Conservation (phyloP, 2,797 vertebrate species). For the Zalophus californianus region DNA sequence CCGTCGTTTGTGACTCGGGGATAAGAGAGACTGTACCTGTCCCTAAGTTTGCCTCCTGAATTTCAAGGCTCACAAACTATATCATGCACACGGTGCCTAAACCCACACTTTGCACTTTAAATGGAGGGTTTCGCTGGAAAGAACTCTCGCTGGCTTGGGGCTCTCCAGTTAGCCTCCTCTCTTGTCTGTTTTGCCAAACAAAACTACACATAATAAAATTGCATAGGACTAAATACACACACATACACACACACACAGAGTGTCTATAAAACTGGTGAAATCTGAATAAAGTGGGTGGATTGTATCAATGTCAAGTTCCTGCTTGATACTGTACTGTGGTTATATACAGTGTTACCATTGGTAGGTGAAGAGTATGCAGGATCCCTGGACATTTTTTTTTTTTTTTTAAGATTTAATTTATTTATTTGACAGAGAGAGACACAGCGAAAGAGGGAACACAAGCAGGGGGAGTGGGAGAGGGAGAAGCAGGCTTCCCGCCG, state of each 20-base stretch:
- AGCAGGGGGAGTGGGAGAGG: no score
- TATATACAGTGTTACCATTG: background rate
- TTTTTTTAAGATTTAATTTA: no score
- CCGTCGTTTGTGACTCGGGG: background rate
- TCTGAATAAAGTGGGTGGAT: background rate
- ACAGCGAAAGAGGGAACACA: no score
- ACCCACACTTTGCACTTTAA: background rate
- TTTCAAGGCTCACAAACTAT: background rate
- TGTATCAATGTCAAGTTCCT: background rate
- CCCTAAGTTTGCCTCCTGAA: background rate
- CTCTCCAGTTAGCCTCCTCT: background rate
- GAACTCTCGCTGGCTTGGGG: background rate
- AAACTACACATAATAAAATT: background rate
- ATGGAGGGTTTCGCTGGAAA: background rate
- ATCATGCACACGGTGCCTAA: background rate
- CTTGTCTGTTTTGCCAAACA: background rate
- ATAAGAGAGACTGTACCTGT: background rate
- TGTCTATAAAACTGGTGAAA: background rate
- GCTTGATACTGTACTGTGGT: background rate
- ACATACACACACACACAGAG: no score
- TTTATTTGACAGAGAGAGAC: no score
- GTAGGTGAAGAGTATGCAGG: background rate
- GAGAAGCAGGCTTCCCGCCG: no score
- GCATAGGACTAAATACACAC: background rate
- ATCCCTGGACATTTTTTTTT: no score